Base-by-base conservation (phyloP, 2,113 vertebrate genomes). In the Platanista minor region DNA sequence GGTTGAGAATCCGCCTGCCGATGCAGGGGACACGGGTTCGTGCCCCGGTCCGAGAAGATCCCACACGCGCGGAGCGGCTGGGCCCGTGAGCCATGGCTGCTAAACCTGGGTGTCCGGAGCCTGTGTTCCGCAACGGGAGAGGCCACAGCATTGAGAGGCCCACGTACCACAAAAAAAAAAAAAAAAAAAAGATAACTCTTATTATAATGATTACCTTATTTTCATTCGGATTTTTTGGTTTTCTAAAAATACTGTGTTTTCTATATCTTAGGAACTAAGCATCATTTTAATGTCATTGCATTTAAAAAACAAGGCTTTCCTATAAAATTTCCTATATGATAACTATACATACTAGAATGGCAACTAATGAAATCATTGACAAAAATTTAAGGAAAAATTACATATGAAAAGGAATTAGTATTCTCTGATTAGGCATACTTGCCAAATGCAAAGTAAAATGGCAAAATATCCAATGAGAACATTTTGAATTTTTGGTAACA, bases 301-400 rank as follows among this genome's bases (percentile, higher is more conserved):
- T 87, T 93, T 81, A 36, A 85, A 75, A 92, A 96, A 78, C 31
- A 86, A 46, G 18, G 6, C 6, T 91, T 90, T 92, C 36, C 27
- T 82, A 20, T 81, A 84, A 57, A 81, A 75, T 66, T 89, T 89
- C 29, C 83, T 93, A 12, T 71, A 25, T 62, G 52, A 52, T 52
- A 14, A 81, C 15, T 87, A 87, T 78, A 54, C 0, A 43, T 88
- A 15, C 57, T 80, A 81, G 33, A 90, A 67, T 87, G 29, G 36
- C 43, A 84, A 80, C 46, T 46, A 67, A 88, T 39, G 18, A 87
- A 61, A 77, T 61, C 8, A 81, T 27, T 71, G 33, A 13, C 46
- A 71, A 62, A 46, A 71, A 27, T 72, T 81, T 96, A 93, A 93
- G 18, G 8, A 78, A 91, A 92, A 89, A 33, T 62, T 94, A 54